Conservation (phyloP, 2,888 invertebrate species). For the Athalia cordata region DNA sequence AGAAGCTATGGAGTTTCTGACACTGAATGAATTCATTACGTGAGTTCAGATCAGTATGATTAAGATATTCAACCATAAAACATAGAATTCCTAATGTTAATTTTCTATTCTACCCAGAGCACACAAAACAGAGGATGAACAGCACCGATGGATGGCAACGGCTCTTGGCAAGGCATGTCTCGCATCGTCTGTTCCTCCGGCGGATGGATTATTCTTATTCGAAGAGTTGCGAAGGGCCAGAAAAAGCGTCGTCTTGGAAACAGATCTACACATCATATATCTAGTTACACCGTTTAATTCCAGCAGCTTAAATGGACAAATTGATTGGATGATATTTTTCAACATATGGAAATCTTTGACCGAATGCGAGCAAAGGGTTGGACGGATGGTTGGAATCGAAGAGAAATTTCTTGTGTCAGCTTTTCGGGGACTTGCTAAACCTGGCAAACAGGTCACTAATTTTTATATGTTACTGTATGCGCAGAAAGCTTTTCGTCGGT, state of each 20-base stretch:
- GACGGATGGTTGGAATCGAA: conserved; percentile 90
- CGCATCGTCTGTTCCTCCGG: conserved; percentile 94
- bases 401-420: conserved; percentile 90
- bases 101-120: conserved; percentile 63
- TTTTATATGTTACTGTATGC: no score
- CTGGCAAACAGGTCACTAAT: conserved; percentile 58
- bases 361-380: conserved; percentile 88
- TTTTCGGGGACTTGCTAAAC: conserved; percentile 80
- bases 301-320: conserved; percentile 84
- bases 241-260: conserved; percentile 92
- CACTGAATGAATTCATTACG: conserved; percentile 88
- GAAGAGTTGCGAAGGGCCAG: conserved; percentile 93
- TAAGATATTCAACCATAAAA: not conserved
- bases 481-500: not conserved
- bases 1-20: conserved; percentile 82
- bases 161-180: conserved; percentile 94
- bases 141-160: conserved; percentile 82
- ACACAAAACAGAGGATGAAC: conserved; percentile 75
- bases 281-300: conserved; percentile 95
- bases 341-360: conserved; percentile 89
- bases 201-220: conserved; percentile 92
- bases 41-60: conserved; percentile 55
- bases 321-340: conserved; percentile 87
- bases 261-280: conserved; percentile 96
- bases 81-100: not conserved